Evolutionary conservation across 2,113 vertebrate genomes (phyloP), one percentile per base, ranked within the genome.

Genomic region (Noctilio leporinus): DNA sequence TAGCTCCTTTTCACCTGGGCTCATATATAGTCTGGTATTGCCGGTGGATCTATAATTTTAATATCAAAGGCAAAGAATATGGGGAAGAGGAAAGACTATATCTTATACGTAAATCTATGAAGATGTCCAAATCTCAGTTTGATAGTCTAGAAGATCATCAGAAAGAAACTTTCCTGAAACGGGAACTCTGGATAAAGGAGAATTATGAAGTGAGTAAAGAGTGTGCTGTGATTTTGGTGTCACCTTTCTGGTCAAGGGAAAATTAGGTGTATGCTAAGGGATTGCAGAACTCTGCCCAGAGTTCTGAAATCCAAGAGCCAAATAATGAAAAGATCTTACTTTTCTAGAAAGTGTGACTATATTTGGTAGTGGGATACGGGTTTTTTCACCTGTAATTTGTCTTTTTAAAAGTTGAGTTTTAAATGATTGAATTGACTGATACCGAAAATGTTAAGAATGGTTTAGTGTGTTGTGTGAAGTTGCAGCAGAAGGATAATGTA

Each of bases 121-220:
- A 99, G 97, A 99, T 99, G 99, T 99, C 99, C 3, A 98, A 99
- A 98, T 98, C 99, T 92, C 99, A 99, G 98, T 99, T 99, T 95
- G 99, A 99, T 97, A 99, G 98, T 94, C 97, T 99, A 92, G 99
- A 99, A 69, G 99, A 99, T 86, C 97, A 98, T 95, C 98, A 98
- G 30, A 99, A 98, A 70, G 98, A 99, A 70, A 98, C 97, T 4
- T 99, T 99, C 91, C 98, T 99, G 94, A 98, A 99, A 73, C 98
- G 98, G 57, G 98, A 98, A 1, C 99, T 99, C 28, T 99, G 99
- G 99, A 98, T 99, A 97, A 98, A 98, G 97, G 99, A 99, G 62
- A 99, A 99, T 88, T 99, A 99, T 7, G 99, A 99, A 99, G 99
- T 99, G 77, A 93, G 98, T 97, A 35, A 14, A 4, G 2, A 16